These are phyloP conservation scores for Poecilus cupreus DNA, from an alignment of 2,888 invertebrate genomes.

Conservation along the genomic window DNA sequence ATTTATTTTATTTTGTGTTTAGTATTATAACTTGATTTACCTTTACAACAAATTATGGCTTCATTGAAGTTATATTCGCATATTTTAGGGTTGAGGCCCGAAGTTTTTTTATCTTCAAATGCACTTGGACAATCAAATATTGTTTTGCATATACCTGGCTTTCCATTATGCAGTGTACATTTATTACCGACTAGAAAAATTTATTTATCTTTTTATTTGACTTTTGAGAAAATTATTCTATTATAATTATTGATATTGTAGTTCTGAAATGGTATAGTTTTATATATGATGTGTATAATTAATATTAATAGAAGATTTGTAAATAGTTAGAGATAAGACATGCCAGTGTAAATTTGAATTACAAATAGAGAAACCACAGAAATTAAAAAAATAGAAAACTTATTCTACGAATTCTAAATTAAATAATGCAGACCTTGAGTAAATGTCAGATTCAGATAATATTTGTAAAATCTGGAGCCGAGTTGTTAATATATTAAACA, in stretches of 20 bases:
- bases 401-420: neutral
- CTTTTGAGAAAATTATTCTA: neutral
- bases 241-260: too few species aligned
- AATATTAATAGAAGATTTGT: neutral
- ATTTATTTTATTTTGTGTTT: too few species aligned
- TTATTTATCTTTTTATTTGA: neutral
- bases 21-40: constrained; percentile 54
- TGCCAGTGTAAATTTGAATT: neutral
- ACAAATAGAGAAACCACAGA: neutral
- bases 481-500: constrained; percentile 12
- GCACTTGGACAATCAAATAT: constrained; percentile 66
- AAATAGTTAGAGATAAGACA: neutral
- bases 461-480: neutral
- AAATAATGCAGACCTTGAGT: constrained; percentile 14
- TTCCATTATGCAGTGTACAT: constrained; percentile 65
- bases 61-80: constrained; percentile 66
- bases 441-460: constrained; percentile 24
- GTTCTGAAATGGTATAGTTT: neutral
- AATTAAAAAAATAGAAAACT: neutral
- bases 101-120: constrained; percentile 67
- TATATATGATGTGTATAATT: neutral
- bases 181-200: constrained; percentile 29
- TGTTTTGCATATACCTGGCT: constrained; percentile 66
- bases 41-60: constrained; percentile 69
- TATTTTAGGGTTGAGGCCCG: constrained; percentile 66